Evolutionary conservation across 2,113 vertebrate genomes (phyloP).

Genomic region (Mionectes macconnelli): DNA sequence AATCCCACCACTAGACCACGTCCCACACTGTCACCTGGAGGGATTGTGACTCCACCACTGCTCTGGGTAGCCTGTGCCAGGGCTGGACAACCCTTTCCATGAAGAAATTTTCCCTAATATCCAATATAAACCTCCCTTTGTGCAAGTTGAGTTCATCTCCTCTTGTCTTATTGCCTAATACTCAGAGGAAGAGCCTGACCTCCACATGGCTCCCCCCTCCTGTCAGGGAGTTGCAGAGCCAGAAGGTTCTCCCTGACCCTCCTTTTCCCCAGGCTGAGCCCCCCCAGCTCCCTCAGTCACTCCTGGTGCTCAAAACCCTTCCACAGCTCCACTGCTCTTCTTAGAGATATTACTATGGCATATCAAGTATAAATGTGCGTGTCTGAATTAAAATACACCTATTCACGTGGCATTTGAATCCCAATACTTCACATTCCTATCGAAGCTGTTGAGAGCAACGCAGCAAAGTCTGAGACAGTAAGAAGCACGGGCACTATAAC

Average conservation of each 20-base stretch:
- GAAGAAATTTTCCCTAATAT: not conserved
- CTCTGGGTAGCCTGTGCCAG: not conserved
- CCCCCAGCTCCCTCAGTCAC: not conserved
- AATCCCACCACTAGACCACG: not conserved
- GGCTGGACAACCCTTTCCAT: not conserved
- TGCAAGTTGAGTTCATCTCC: not conserved
- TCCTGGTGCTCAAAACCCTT: not conserved
- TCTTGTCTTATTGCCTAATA: not conserved
- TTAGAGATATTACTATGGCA: not conserved
- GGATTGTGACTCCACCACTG: not conserved
- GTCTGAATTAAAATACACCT: fast-evolving
- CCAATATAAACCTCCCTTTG: not conserved
- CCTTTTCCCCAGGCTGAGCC: not conserved
- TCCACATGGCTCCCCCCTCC: not conserved
- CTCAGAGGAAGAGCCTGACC: not conserved
- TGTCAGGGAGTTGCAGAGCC: not conserved
- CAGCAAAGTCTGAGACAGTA: not conserved
- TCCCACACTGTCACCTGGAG: not conserved
- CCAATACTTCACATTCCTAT: not conserved
- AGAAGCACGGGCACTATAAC: not conserved
- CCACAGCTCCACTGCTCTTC: not conserved
- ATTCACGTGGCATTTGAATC: not conserved
- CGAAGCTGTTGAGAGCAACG: not conserved
- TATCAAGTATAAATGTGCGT: fast-evolving
- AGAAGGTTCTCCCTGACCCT: not conserved